Evolutionary conservation across 2,888 invertebrate genomes (phyloP).

Genomic region (Cartodere bifasciata): DNA sequence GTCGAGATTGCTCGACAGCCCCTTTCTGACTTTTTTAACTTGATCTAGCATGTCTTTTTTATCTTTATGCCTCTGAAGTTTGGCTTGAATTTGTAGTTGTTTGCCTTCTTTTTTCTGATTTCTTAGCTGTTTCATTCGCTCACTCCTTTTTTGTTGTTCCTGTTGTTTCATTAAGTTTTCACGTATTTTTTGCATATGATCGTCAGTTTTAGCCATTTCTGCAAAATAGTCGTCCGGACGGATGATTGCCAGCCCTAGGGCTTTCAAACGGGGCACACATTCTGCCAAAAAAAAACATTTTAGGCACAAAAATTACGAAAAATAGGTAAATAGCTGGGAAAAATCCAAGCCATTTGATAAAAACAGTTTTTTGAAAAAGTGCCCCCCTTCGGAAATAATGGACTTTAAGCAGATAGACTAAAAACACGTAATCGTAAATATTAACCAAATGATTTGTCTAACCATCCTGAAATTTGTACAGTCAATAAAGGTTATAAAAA

Average conservation of each 20-base stretch:
- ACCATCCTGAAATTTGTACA: no score
- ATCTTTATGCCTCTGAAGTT: conserved; percentile 74
- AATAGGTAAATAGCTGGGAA: no score
- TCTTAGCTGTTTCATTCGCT: conserved; percentile 79
- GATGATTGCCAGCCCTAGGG: conserved; percentile 59
- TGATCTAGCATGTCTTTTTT: conserved; percentile 87
- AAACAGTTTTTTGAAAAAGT: no score
- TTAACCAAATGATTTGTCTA: no score
- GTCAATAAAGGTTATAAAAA: no score
- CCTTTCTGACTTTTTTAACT: conserved; percentile 86
- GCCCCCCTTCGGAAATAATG: no score
- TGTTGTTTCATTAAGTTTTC: conserved; percentile 74
- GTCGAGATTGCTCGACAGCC: conserved; percentile 64
- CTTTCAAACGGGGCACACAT: no score
- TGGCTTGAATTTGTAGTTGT: conserved; percentile 69
- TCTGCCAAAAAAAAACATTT: no score
- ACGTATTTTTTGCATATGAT: conserved; percentile 93
- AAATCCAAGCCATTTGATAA: no score
- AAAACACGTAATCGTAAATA: no score
- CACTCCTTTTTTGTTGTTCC: conserved; percentile 71
- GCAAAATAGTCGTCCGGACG: conserved; percentile 96
- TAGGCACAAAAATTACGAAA: no score
- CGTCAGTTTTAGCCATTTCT: conserved; percentile 96
- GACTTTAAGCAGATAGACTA: no score
- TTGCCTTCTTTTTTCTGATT: conserved; percentile 89